These are phyloP conservation scores for Eulacestoma nigropectus DNA, from an alignment of 2,113 vertebrate species.

Conservation along the genomic window DNA sequence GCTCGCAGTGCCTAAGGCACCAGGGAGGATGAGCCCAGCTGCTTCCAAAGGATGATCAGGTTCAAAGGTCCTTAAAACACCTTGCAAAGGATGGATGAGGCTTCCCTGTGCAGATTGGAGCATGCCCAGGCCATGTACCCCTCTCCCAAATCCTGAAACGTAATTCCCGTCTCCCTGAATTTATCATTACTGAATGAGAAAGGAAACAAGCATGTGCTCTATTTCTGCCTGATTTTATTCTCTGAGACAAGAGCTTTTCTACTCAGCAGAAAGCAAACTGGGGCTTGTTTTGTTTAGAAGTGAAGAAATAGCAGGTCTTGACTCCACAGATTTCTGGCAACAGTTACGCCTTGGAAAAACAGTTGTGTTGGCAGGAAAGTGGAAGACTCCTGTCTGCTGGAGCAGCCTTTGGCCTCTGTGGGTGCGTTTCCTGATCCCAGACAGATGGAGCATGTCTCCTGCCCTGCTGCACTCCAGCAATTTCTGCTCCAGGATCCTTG, in stretches of 20 bases:
- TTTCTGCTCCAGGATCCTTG: neutral
- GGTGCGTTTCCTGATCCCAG: neutral
- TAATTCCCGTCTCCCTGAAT: neutral
- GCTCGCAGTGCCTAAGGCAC: neutral
- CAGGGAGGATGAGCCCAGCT: neutral
- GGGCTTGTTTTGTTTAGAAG: constrained; percentile 16
- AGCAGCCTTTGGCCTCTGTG: neutral
- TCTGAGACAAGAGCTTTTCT: neutral
- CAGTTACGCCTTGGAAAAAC: constrained; percentile 18
- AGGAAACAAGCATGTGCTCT: neutral
- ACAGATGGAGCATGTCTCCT: neutral
- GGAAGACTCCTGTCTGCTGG: neutral
- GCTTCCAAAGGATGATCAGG: neutral
- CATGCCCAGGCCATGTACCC: neutral
- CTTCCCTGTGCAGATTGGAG: neutral
- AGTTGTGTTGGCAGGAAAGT: constrained; percentile 31
- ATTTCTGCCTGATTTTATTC: neutral
- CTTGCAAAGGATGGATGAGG: neutral
- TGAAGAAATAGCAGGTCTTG: neutral
- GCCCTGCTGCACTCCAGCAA: neutral
- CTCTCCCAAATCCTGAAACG: neutral
- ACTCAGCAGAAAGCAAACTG: neutral
- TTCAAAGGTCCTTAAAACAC: neutral
- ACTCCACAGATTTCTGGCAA: constrained; percentile 19
- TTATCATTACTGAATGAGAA: neutral